Evolutionary conservation across 2,113 vertebrate genomes (phyloP).

Genomic region (Columba janthina): DNA sequence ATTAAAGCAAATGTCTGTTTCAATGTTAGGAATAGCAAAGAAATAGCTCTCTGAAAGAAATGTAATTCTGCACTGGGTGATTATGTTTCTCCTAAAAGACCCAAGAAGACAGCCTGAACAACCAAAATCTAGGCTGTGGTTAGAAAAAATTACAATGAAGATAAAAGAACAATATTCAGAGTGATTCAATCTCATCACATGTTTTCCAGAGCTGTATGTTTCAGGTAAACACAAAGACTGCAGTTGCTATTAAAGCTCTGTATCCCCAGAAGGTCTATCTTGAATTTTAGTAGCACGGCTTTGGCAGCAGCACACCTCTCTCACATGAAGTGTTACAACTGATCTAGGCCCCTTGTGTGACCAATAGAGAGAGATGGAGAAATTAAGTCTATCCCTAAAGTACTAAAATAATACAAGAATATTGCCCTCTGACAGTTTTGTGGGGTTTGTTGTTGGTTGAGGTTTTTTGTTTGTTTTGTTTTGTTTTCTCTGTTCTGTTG

Average conservation of each 20-base stretch:
- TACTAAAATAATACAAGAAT: neutral
- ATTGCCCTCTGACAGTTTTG: neutral
- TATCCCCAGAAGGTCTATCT: neutral
- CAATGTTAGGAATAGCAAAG: neutral
- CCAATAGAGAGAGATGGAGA: neutral
- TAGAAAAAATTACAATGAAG: neutral
- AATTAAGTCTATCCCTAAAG: neutral
- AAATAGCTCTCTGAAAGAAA: neutral
- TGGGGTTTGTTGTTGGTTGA: too few species aligned
- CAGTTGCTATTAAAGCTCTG: neutral
- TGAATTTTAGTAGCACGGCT: neutral
- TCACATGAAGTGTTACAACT: neutral
- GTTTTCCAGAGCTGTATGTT: neutral
- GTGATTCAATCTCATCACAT: rapidly evolving
- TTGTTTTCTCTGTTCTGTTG: neutral
- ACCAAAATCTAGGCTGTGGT: neutral
- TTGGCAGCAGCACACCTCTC: neutral
- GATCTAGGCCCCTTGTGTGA: neutral
- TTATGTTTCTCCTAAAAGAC: neutral
- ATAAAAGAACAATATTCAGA: neutral
- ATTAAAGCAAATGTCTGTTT: neutral
- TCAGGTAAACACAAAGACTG: neutral
- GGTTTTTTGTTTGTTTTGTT: too few species aligned
- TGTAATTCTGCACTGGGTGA: neutral
- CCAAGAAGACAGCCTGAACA: neutral